Evolutionary conservation across 2,888 invertebrate genomes (phyloP).

Genomic region (Netelia virgata): DNA sequence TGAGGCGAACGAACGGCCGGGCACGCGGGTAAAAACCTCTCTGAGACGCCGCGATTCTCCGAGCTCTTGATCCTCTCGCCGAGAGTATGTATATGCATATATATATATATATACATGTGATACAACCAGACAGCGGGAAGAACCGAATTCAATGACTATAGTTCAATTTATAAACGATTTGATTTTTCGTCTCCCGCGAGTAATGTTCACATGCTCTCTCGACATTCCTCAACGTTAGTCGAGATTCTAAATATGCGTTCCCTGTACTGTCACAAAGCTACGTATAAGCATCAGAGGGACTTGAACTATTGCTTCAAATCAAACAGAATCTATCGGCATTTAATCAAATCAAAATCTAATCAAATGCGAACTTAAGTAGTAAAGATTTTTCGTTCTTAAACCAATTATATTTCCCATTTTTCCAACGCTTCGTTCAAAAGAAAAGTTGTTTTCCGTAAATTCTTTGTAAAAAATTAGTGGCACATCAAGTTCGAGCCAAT

Average conservation of each 20-base stretch:
- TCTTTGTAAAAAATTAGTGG: too few relatives aligned
- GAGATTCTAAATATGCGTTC: too few relatives aligned
- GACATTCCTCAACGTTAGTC: too few relatives aligned
- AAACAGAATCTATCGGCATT: too few relatives aligned
- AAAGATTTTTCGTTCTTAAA: too few relatives aligned
- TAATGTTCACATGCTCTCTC: background rate
- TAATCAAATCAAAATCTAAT: too few relatives aligned
- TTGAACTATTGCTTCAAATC: too few relatives aligned
- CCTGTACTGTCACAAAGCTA: background rate
- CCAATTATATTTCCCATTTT: too few relatives aligned
- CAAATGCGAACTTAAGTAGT: too few relatives aligned
- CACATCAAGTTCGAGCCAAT: too few relatives aligned
- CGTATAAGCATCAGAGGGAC: background rate
- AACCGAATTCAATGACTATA: background rate
- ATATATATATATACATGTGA: background rate
- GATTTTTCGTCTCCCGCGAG: background rate
- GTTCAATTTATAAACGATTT: background rate
- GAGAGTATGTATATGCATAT: constrained; percentile 7
- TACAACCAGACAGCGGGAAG: background rate
- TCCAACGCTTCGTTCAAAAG: too few relatives aligned
- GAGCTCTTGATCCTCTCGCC: constrained; percentile 37
- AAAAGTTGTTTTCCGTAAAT: too few relatives aligned
- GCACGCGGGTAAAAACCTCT: constrained; percentile 66
- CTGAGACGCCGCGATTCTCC: constrained; percentile 51
- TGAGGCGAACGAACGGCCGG: constrained; percentile 67